Evolutionary conservation across 2,888 invertebrate genomes (phyloP).

Genomic region (Eubasilissa splendida): DNA sequence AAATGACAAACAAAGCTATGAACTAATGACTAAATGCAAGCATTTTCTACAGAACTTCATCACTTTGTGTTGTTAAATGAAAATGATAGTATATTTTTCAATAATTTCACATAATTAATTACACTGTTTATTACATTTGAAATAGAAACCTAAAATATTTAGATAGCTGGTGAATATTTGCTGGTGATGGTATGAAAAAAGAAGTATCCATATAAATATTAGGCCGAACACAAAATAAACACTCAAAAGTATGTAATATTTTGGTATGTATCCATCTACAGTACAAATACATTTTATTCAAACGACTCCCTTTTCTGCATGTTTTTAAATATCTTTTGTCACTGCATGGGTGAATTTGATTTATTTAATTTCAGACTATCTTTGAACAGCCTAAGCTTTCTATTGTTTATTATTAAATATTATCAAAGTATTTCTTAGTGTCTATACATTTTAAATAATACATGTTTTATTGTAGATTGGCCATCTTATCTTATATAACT

Average conservation of each 20-base stretch:
- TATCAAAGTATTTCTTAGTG: too few species aligned
- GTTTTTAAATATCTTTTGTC: constrained; percentile 10
- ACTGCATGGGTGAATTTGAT: constrained; percentile 16
- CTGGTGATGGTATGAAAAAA: not conserved
- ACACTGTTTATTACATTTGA: not conserved
- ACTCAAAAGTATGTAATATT: constrained; percentile 12
- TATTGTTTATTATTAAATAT: too few species aligned
- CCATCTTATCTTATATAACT: too few species aligned
- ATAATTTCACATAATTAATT: not conserved
- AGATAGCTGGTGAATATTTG: constrained; percentile 6
- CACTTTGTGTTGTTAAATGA: too few species aligned
- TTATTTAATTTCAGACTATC: not conserved
- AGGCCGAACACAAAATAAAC: not conserved
- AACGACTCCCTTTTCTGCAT: constrained; percentile 24
- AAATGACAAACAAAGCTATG: too few species aligned
- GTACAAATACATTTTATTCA: not conserved
- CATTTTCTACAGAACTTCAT: too few species aligned
- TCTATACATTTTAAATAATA: too few species aligned
- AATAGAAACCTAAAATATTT: not conserved
- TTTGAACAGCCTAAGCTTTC: not conserved
- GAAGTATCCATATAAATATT: not conserved
- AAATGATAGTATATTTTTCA: not conserved
- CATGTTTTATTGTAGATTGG: too few species aligned
- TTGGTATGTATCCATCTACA: constrained; percentile 14
- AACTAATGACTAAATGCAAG: too few species aligned